Base-by-base conservation (phyloP, 2,888 invertebrate species). In the Polydrusus cervinus region DNA sequence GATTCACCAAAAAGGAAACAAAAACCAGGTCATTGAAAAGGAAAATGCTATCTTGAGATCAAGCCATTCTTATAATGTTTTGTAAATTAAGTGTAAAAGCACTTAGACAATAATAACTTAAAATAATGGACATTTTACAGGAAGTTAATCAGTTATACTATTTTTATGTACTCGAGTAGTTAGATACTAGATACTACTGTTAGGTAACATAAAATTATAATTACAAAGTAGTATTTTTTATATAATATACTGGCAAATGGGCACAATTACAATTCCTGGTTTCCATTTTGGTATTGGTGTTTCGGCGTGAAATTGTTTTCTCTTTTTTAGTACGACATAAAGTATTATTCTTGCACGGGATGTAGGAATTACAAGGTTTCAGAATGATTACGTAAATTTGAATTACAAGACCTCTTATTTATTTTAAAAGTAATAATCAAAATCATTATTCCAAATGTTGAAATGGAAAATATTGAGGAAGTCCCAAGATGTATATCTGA, bases 11-110 rank as follows among this genome's bases (percentile, higher is more conserved):
- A 65, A 65, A 49, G 65, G 65, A 65, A 65, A 51, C 34, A 13
- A 14, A 49, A 65, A 65, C 9, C 49, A 34, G 65, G 65, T 65
- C 65, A 65, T 49, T 65, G 65, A 49, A 65, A 65, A 65, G 45
- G 34, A 65, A 65, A 65, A 51, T 49, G 13, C 30, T 49, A 49
- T 51, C 49, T n/a, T 49, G 18, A 65, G 65, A 65, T 65, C 65
- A 18, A 34, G 45, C 49, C 25, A 18, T n/a, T 13, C 64, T 25
- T 49, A n/a, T 57, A 60, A 53, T 3, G 57, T 60, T 38, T 60
- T 60, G 57, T 60, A 38, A 38, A 38, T 38, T 60, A 16, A 38
- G 38, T 16, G 10, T 38, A 18, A 38, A 60, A 38, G 30, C 38
- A 38, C 38, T 60, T 55, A 11, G 38, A 60, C 7, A 38, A 60